Evolutionary conservation across 2,113 vertebrate genomes (phyloP), one percentile per base, ranked within the genome.

Genomic region (Riparia riparia): DNA sequence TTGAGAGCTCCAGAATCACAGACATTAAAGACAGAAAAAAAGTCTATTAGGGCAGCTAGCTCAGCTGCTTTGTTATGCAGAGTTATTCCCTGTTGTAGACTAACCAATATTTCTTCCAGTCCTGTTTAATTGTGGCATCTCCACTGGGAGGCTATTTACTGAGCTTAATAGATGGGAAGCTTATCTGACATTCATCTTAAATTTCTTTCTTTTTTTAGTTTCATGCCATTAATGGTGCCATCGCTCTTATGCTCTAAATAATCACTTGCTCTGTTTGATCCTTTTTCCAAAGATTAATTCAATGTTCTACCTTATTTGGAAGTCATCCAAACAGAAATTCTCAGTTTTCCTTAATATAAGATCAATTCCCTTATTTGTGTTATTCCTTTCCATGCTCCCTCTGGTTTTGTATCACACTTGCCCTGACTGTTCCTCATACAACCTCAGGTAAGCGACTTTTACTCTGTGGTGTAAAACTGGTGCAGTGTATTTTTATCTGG

Each of bases 161-260:
- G 90, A 92, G 82, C 79, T 86, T 95, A 97, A 96, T 95, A 95
- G 76, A 94, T 94, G 95, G 72, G 93, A 92, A 91, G 76, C 90
- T 96, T 95, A 94, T 95, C 85, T 96, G 96, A 96, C 93, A 95
- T 95, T 95, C 92, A 92, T 96, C 95, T 97, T 96, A 88, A 86
- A 93, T 95, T 95, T 95, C 54, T 77, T 95, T 81, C 49, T 80
- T 91, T 86, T 91, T 95, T 93, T 86, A 85, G 85, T 92, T 92
- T 77, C 64, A n/a, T 88, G 82, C 90, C 44, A 81, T 94, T 96
- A 95, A 91, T 86, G 76, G 51, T 95, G 56, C 71, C 79, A 90
- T 94, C 56, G 9, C 76, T 96, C 82, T 93, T 90, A 51, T 8
- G 72, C 31, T 91, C 76, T 83, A 94, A 95, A 92, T 91, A 94